Conservation (phyloP, 2,888 invertebrate species). For the Apodemia mormo region DNA sequence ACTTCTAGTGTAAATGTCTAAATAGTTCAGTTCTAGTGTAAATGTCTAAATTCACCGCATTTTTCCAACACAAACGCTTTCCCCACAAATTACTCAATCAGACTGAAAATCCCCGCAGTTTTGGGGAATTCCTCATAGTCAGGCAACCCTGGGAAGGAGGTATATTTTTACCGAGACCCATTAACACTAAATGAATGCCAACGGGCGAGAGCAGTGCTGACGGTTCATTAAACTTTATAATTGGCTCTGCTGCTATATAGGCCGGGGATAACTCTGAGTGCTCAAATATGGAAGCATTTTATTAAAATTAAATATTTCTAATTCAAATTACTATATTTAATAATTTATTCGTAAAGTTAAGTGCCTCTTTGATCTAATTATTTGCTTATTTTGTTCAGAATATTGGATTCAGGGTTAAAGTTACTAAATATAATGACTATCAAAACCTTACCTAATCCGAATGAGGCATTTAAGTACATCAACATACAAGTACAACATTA, state of each 20-base stretch:
- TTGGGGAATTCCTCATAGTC: no score
- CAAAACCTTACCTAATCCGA: no score
- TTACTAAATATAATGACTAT: no score
- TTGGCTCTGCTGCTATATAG: constrained; percentile 36
- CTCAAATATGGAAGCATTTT: constrained; percentile 25
- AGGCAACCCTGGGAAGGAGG: background rate
- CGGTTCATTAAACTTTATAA: constrained; percentile 45
- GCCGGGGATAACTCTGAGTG: constrained; percentile 28
- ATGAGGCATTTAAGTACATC: no score
- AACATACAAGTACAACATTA: no score
- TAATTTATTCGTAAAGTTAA: background rate
- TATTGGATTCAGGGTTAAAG: no score
- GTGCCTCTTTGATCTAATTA: background rate
- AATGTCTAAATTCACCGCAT: no score
- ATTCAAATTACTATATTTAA: background rate
- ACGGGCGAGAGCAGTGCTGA: constrained; percentile 34
- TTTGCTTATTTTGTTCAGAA: background rate
- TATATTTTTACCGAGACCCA: constrained; percentile 32
- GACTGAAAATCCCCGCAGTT: no score
- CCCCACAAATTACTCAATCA: no score
- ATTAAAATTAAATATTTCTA: constrained; percentile 7
- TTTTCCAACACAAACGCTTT: no score
- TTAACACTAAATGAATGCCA: constrained; percentile 31
- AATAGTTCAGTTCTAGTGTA: no score
- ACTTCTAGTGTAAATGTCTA: no score